Percentiles rank a stretch among this genome's conserved stretches.
These are phyloP conservation scores for Quadroppia sp. DNA, from an alignment of 2,888 invertebrate genomes.

Conservation along the genomic window DNA sequence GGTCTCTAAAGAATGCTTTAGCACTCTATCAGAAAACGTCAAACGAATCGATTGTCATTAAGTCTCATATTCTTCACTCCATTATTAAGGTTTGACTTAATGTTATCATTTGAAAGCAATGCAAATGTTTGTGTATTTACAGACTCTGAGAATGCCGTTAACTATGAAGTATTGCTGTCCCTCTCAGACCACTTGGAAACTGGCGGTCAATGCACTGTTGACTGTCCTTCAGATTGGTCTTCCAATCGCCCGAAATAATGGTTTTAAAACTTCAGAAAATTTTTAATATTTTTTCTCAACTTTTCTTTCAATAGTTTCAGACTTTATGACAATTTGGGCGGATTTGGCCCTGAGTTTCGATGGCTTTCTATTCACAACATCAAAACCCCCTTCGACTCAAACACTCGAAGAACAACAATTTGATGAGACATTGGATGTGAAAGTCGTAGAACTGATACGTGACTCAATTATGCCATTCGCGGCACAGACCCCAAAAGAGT, in stretches of 20 bases:
- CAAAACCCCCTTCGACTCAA: conserved; percentile 54
- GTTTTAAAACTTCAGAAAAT: conserved; percentile 57
- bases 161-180: conserved; percentile 75
- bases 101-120: no score
- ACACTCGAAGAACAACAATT: conserved; percentile 53
- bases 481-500: conserved; percentile 69
- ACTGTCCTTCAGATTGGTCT: conserved; percentile 76
- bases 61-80: conserved; percentile 67
- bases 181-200: conserved; percentile 74
- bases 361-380: conserved; percentile 82
- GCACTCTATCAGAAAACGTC: conserved; percentile 71
- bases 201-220: conserved; percentile 70
- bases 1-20: conserved; percentile 68
- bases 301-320: conserved; percentile 47
- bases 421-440: conserved; percentile 71
- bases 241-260: conserved; percentile 73
- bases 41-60: conserved; percentile 65
- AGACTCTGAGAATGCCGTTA: conserved; percentile 68
- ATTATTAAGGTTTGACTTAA: conserved; percentile 62
- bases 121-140: conserved; percentile 45
- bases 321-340: conserved; percentile 64
- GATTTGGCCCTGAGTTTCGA: conserved; percentile 79
- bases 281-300: conserved; percentile 56
- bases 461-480: conserved; percentile 78
- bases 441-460: conserved; percentile 71